These are phyloP conservation scores for Limosa lapponica DNA, from an alignment of 2,797 vertebrate species.

Conservation along the genomic window DNA sequence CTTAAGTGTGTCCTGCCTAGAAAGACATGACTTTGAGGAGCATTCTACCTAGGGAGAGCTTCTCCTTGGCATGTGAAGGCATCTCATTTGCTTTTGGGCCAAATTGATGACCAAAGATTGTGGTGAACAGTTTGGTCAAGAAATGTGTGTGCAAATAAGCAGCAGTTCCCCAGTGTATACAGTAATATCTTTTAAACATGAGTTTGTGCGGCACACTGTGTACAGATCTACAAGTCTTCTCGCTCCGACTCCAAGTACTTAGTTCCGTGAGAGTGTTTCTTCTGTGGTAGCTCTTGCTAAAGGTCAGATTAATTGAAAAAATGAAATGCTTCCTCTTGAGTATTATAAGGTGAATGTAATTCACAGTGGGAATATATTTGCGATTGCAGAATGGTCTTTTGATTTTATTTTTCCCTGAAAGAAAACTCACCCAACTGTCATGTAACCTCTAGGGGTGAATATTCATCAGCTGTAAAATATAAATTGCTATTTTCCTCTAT, in stretches of 20 bases:
- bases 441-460: conserved; percentile 31
- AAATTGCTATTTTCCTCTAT: conserved; percentile 64
- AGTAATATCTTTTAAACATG: background rate
- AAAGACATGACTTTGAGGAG: background rate
- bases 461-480: conserved; percentile 60
- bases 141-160: background rate
- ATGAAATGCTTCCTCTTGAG: conserved; percentile 9
- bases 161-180: background rate
- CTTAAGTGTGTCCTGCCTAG: background rate
- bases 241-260: background rate
- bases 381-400: background rate
- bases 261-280: background rate
- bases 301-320: conserved; percentile 65
- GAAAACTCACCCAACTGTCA: conserved; percentile 57
- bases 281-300: conserved; percentile 31
- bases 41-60: background rate
- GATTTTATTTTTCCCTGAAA: conserved; percentile 49
- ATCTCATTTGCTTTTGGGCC: background rate
- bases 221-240: background rate
- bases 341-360: conserved; percentile 17
- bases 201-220: background rate
- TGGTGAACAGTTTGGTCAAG: background rate
- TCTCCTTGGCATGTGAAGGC: background rate
- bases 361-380: conserved; percentile 8
- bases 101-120: no score